Evolutionary conservation across 2,888 invertebrate species (phyloP).

Genomic region (Bellardia pandia): DNA sequence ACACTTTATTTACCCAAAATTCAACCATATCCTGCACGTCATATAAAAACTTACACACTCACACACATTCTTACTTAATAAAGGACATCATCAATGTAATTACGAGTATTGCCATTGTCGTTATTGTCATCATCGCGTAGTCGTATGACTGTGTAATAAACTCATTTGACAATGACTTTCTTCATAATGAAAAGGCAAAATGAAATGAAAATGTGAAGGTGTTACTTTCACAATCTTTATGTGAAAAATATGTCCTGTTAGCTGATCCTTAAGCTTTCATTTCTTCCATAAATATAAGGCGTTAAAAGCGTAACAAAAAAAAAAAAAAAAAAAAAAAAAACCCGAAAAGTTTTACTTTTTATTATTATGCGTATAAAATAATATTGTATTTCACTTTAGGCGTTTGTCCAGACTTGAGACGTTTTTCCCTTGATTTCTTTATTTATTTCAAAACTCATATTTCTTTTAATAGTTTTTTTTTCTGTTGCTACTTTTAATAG

Average conservation of each 20-base stretch:
- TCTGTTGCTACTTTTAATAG: constrained; percentile 23
- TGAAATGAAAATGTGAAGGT: constrained; percentile 79
- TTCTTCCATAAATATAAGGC: constrained; percentile 44
- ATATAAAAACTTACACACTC: background rate
- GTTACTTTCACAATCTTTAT: constrained; percentile 75
- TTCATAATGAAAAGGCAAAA: constrained; percentile 79
- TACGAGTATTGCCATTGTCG: constrained; percentile 74
- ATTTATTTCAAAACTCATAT: constrained; percentile 67
- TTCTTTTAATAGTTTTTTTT: constrained; percentile 68
- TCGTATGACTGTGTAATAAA: constrained; percentile 75
- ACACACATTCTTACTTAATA: constrained; percentile 58
- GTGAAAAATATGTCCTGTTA: constrained; percentile 67
- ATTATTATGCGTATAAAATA: constrained; percentile 34
- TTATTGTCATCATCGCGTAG: constrained; percentile 27
- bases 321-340: constrained; percentile 16
- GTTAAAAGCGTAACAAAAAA: constrained; percentile 36
- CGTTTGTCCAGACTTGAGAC: constrained; percentile 48
- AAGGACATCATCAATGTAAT: constrained; percentile 65
- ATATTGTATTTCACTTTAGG: constrained; percentile 59
- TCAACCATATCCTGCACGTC: constrained; percentile 53
- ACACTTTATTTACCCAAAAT: constrained; percentile 69
- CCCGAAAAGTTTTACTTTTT: constrained; percentile 59
- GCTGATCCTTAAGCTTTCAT: constrained; percentile 68
- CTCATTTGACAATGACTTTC: constrained; percentile 77
- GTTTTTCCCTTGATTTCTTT: constrained; percentile 43